Conservation (phyloP, 2,113 vertebrate genomes). For the Gobiocypris rarus region DNA sequence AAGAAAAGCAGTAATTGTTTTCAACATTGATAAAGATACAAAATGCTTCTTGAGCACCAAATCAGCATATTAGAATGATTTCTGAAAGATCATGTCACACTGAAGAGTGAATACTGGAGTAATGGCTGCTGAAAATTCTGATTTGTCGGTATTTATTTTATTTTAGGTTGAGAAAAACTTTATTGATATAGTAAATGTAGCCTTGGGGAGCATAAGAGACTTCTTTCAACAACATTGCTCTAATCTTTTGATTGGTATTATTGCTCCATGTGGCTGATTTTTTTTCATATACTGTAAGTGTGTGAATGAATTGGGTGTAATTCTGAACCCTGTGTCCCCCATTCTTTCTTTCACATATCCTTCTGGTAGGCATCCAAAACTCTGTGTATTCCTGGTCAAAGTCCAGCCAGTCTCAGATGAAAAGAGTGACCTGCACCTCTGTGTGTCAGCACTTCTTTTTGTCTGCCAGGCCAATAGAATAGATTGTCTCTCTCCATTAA, state of each 20-base stretch:
- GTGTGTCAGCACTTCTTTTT: slow-evolving; percentile 53
- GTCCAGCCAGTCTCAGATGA: slow-evolving; percentile 51
- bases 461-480: slow-evolving; percentile 57
- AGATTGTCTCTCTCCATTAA: slow-evolving; percentile 60
- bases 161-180: too few species aligned
- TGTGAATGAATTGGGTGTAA: slow-evolving; percentile 4
- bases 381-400: slow-evolving; percentile 40
- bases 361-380: slow-evolving; percentile 21
- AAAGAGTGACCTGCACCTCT: slow-evolving; percentile 47
- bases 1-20: not conserved
- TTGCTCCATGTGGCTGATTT: not conserved
- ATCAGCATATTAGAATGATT: not conserved
- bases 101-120: not conserved
- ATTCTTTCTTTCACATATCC: not conserved
- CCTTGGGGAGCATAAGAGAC: not conserved
- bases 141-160: not conserved
- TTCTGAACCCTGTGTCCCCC: not conserved
- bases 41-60: not conserved
- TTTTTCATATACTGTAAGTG: not conserved
- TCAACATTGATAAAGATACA: not conserved
- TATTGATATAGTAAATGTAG: not conserved
- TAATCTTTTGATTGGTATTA: not conserved
- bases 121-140: not conserved
- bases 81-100: not conserved
- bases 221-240: not conserved